Base-by-base conservation (phyloP, 2,113 vertebrate species). In the Nanorana parkeri region DNA sequence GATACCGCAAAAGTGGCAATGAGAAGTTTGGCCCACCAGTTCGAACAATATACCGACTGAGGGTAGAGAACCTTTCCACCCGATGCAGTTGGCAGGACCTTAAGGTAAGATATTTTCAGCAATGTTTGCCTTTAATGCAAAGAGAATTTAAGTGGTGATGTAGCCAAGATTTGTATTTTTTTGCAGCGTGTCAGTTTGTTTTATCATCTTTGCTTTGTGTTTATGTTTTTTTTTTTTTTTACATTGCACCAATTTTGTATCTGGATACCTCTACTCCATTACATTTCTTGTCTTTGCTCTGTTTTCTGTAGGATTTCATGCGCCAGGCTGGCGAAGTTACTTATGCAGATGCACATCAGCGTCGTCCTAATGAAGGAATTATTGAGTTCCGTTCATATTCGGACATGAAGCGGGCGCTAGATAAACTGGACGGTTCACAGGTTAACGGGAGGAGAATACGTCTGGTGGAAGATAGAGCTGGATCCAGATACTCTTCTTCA, bases 21-120 rank as follows among this genome's bases (percentile, higher is more conserved):
- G 97, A 99, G 93, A 92, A 97, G 87, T 97, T 96, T 21, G 97
- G 97, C 84, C 97, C 97, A 81, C 97, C 97, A 0, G 95, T 96
- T 72, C 94, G 97, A 88, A 98, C 97, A 80, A 97, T 99, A 88
- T 99, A 99, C 92, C 96, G 97, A 77, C 95, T 99, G 86, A 97
- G 98, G 91, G 97, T 99, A 89, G 97, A 99, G 91, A 99, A 99
- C 91, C 93, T 98, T 87, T 99, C 97, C 85, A 98, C 96, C 88
- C 96, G 96, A 83, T 99, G 97, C 92, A 99, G 97, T 91, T 99
- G 97, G 96, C 97, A 99, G 88, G 97, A 99, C 87, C 88, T 99
- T 68, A 99, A 99, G 97, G 97, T 98, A 93, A 41, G 91, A 58
- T 6, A 36, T 36, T 5, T 2, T 36, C 32, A 3, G 41, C 1